Conservation (phyloP, 2,113 vertebrate species). For the Osmerus mordax region DNA sequence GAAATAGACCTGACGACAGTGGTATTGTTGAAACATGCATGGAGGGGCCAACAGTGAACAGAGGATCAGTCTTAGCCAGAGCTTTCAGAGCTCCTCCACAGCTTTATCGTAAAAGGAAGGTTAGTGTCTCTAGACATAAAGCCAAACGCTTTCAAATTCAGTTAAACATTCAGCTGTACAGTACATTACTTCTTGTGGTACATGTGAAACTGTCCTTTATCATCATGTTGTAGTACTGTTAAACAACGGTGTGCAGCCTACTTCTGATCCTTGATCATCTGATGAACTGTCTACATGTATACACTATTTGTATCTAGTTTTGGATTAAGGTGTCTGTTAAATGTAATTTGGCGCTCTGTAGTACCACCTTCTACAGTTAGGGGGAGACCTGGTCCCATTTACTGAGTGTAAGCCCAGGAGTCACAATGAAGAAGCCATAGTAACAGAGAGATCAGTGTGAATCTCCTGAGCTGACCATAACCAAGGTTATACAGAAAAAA, state of each 20-base stretch:
- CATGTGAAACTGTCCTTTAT: too few species aligned
- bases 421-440: neutral
- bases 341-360: constrained; percentile 17
- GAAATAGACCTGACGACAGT: neutral
- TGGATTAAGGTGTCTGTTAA: neutral
- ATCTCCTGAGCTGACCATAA: neutral
- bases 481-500: neutral
- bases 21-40: neutral
- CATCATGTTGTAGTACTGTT: too few species aligned
- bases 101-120: too few species aligned
- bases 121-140: too few species aligned
- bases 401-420: constrained; percentile 1
- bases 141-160: too few species aligned
- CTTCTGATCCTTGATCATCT: neutral
- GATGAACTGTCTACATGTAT: too few species aligned
- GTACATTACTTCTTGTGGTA: too few species aligned
- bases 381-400: constrained; percentile 34
- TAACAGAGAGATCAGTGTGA: neutral
- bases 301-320: too few species aligned
- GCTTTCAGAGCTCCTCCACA: too few species aligned
- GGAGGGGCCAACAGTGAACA: too few species aligned
- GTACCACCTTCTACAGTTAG: constrained; percentile 26
- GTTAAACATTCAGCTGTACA: too few species aligned
- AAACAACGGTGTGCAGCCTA: neutral
- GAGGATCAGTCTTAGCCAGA: too few species aligned